These are phyloP conservation scores for Hartigia nigra DNA, from an alignment of 2,888 invertebrate genomes.

Conservation along the genomic window DNA sequence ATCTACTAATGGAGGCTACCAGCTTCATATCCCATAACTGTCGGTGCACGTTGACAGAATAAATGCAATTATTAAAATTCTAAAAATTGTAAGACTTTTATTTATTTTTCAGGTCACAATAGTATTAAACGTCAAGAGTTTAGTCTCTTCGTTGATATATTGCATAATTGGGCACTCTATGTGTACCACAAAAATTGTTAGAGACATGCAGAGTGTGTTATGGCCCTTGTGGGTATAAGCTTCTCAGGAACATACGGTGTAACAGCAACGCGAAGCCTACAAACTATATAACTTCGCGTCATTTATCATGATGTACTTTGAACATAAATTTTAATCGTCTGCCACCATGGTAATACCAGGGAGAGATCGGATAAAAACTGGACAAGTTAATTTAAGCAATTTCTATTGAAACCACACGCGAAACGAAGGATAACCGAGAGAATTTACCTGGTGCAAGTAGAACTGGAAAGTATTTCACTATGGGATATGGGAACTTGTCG, in stretches of 20 bases:
- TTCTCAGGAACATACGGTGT: not conserved
- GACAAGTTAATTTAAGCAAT: slow-evolving; percentile 1
- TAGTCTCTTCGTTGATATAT: not conserved
- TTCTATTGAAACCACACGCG: not conserved
- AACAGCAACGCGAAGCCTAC: not conserved
- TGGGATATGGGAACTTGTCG: no score
- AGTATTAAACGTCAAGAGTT: no score
- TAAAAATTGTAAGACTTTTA: no score
- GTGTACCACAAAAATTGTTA: not conserved
- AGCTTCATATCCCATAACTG: no score
- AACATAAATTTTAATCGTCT: slow-evolving; percentile 4
- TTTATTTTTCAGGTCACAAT: no score
- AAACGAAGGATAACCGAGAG: no score
- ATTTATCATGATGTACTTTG: slow-evolving; percentile 4
- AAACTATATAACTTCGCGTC: not conserved
- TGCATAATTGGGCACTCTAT: not conserved
- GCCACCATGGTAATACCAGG: not conserved
- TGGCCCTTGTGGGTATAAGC: not conserved
- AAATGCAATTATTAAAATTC: no score
- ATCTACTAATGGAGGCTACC: no score
- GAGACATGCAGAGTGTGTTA: not conserved
- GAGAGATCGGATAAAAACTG: not conserved
- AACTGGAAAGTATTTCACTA: no score
- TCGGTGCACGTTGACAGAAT: no score
- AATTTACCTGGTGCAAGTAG: no score